Conservation (phyloP, 1,140 invertebrate genomes). For the Tetramorium alpestre region DNA sequence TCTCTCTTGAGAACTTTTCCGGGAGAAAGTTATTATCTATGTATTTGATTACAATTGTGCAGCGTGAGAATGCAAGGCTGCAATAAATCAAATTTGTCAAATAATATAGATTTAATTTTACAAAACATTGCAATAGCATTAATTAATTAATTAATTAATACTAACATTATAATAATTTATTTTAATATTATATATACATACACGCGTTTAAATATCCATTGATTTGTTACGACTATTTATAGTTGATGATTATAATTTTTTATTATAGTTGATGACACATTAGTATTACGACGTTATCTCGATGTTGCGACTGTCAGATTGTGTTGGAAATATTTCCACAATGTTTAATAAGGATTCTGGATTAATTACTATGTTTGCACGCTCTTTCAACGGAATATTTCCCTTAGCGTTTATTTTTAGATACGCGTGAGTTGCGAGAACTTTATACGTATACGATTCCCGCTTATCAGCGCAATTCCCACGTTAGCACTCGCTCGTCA, state of each 20-base stretch:
- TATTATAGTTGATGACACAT: not conserved
- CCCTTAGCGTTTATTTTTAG: not conserved
- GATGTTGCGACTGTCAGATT: not conserved
- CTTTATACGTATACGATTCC: not conserved
- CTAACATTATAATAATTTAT: not conserved
- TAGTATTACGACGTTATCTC: not conserved
- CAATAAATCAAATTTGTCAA: not conserved
- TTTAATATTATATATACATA: not conserved
- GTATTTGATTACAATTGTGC: not conserved
- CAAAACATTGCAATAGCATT: too few species aligned
- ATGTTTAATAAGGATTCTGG: not conserved
- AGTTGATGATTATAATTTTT: not conserved
- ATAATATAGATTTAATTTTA: not conserved
- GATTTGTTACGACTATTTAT: not conserved
- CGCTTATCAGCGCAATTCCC: not conserved
- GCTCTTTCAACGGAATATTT: not conserved
- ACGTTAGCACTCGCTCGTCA: not conserved
- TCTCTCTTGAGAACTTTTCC: slow-evolving; percentile 25
- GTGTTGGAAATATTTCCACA: not conserved
- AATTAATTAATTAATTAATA: too few species aligned
- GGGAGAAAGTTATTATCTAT: slow-evolving; percentile 42
- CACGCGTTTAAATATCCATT: not conserved
- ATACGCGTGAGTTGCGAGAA: not conserved
- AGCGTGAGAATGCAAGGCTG: not conserved
- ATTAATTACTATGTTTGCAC: not conserved